Evolutionary conservation across 2,797 vertebrate species (phyloP).

Genomic region (Acestrorhynchus altus): DNA sequence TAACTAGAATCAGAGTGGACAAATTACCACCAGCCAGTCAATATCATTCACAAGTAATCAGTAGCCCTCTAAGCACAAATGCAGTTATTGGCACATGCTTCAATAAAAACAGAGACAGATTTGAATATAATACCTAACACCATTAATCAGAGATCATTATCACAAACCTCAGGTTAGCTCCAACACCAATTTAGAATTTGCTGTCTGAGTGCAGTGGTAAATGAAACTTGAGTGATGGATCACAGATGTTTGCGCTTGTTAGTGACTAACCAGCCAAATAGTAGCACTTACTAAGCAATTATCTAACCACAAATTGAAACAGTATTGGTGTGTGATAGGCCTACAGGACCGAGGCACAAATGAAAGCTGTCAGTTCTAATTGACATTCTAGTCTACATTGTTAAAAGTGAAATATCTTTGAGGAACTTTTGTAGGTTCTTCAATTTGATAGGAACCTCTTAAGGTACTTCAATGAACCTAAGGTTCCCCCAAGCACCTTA

Average conservation of each 20-base stretch:
- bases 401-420: no score
- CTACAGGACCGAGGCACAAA: not conserved
- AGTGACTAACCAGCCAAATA: constrained; percentile 21
- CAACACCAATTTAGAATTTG: not conserved
- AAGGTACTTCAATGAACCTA: no score
- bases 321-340: not conserved
- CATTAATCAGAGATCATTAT: constrained; percentile 59
- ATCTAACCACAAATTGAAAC: constrained; percentile 1
- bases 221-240: constrained; percentile 14
- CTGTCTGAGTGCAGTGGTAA: not conserved
- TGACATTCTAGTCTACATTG: no score
- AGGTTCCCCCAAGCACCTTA: no score
- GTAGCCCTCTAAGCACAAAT: constrained; percentile 41
- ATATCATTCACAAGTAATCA: constrained; percentile 74
- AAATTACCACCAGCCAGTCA: constrained; percentile 61
- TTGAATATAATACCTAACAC: constrained; percentile 47
- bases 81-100: constrained; percentile 70
- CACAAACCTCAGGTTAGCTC: constrained; percentile 33
- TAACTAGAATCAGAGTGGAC: constrained; percentile 66
- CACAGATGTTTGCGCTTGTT: constrained; percentile 16
- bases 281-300: constrained; percentile 22
- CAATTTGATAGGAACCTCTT: no score
- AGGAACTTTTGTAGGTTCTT: no score
- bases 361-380: no score
- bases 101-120: constrained; percentile 68